Evolutionary conservation across 2,797 vertebrate genomes (phyloP).

Genomic region (Tapera naevia): DNA sequence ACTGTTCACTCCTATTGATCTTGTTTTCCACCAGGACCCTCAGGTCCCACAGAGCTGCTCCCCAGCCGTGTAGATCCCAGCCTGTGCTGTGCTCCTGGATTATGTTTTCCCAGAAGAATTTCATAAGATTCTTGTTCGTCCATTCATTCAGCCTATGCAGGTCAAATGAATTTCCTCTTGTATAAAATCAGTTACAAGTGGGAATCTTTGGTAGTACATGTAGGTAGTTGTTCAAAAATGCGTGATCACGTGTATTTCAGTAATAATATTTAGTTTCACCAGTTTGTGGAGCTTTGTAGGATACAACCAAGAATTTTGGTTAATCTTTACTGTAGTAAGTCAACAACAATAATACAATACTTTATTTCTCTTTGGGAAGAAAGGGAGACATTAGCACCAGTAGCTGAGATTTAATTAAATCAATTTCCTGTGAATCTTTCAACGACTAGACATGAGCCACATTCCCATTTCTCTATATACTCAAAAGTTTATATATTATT

Average conservation of each 20-base stretch:
- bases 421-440: constrained; percentile 32
- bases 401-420: constrained; percentile 55
- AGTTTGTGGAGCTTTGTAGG: background rate
- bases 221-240: background rate
- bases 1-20: too few species aligned
- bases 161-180: background rate
- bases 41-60: background rate
- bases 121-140: too few species aligned
- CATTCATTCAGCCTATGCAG: background rate
- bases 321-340: constrained; percentile 18
- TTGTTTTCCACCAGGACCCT: background rate
- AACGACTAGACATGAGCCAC: background rate
- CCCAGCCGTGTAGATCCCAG: background rate
- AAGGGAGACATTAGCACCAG: constrained; percentile 33
- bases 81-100: background rate
- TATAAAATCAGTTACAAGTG: background rate
- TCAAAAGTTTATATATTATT: constrained; percentile 66
- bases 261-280: background rate
- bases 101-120: too few species aligned
- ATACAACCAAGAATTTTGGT: background rate
- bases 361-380: constrained; percentile 40
- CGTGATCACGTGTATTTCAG: background rate
- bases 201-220: background rate
- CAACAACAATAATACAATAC: constrained; percentile 10
- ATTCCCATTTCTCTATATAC: constrained; percentile 48